Evolutionary conservation across 2,113 vertebrate genomes (phyloP).

Genomic region (Lathamus discolor): DNA sequence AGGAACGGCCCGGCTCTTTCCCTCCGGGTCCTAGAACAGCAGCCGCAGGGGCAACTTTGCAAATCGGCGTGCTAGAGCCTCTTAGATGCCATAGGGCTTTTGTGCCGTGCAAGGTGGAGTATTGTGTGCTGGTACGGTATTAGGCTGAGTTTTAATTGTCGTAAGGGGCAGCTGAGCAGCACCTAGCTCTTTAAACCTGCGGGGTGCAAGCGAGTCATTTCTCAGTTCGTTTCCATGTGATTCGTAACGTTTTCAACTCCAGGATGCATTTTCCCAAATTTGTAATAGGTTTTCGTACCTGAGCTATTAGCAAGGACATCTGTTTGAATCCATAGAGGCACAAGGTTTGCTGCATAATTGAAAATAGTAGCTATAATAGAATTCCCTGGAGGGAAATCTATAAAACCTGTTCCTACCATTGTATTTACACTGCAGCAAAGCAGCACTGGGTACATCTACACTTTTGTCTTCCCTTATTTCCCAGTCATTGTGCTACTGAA

Average conservation of each 20-base stretch:
- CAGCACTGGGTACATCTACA: background rate
- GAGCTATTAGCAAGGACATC: background rate
- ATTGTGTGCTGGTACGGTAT: background rate
- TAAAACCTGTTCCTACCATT: background rate
- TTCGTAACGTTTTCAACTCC: background rate
- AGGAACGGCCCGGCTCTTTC: too few species aligned
- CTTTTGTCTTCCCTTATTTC: background rate
- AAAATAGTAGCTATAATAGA: background rate
- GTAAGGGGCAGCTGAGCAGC: background rate
- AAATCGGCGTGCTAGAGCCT: background rate
- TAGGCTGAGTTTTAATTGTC: background rate
- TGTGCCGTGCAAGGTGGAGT: background rate
- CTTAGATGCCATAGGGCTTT: background rate
- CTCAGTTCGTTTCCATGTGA: background rate
- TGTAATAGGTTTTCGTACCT: background rate
- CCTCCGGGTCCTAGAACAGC: background rate
- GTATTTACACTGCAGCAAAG: conserved; percentile 7
- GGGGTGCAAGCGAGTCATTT: background rate
- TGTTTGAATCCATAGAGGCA: background rate
- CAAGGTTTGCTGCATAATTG: conserved; percentile 20
- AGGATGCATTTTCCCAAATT: background rate
- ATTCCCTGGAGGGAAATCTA: background rate
- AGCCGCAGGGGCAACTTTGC: background rate
- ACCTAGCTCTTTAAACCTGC: background rate
- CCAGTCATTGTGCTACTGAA: background rate